These are phyloP conservation scores for Sciurus vulgaris DNA, from an alignment of 2,797 vertebrate genomes.

Conservation along the genomic window DNA sequence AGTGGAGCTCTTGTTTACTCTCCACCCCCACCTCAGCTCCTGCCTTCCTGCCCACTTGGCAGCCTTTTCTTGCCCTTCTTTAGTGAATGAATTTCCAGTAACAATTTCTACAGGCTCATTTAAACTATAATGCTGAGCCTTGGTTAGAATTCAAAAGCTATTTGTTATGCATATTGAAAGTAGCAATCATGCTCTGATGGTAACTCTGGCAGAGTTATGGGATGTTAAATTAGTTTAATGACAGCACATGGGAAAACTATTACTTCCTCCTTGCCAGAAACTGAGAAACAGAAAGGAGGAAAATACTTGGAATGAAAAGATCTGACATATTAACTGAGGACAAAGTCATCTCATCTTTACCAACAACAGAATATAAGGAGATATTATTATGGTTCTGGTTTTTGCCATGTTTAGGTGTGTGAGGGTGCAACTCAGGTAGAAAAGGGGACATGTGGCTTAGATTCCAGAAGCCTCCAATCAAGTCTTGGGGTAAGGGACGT, in stretches of 20 bases:
- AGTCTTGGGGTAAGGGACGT: not conserved
- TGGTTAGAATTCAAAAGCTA: slow-evolving; percentile 12
- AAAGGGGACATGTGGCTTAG: not conserved
- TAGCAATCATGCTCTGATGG: not conserved
- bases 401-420: not conserved
- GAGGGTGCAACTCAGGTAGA: not conserved
- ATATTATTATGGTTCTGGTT: not conserved
- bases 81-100: slow-evolving; percentile 20
- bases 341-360: not conserved
- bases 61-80: not conserved
- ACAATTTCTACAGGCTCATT: too few species aligned
- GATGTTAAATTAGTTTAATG: not conserved
- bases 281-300: not conserved
- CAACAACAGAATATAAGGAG: not conserved
- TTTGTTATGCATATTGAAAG: not conserved
- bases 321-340: not conserved
- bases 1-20: not conserved
- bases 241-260: not conserved
- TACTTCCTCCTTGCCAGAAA: not conserved
- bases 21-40: rapidly evolving
- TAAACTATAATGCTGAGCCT: not conserved
- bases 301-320: not conserved
- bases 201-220: not conserved
- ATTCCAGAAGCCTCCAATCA: not conserved
- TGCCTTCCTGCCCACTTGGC: not conserved